Base-by-base conservation (phyloP, 2,113 vertebrate species). In the Cynocephalus volans region DNA sequence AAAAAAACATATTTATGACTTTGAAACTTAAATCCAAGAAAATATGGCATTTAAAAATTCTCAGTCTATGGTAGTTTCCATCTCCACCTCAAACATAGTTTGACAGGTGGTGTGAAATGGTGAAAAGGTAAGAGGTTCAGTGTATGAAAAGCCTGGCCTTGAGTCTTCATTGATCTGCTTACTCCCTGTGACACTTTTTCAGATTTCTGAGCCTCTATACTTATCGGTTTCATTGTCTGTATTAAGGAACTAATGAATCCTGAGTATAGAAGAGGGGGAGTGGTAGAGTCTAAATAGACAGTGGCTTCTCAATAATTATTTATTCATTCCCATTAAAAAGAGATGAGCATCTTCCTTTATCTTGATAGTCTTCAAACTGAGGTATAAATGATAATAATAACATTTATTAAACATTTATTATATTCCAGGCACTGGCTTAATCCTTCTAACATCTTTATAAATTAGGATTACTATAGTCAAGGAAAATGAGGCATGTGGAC, bases 401-500 rank as follows among this genome's bases (percentile, higher is more conserved):
- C 24, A 86, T 92, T 93, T 92, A 91, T n/a, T 91, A 64, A 95
- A 91, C 80, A 89, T 65, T 76, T 90, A 64, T 67, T 85, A 64
- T 82, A 50, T 90, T 96, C 36, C 19, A 90, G 69, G 50, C 7
- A 64, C 26, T 92, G 50, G 18, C 33, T 96, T 72, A 69, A 88
- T 65, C 93, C 18, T 88, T 81, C 12, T 31, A 87, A 90, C 17
- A 92, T 87, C 33, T 95, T 92, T 70, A 89, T 87, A 80, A 93
- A 76, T 80, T 96, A 60, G 41, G 17, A 54, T 90, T 65, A 64
- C 82, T 92, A 76, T 33, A 70, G 21, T 36, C 69, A 87, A 75
- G 33, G 36, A 95, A 93, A 97, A 94, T 50, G 85, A 97, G 33
- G 23, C 52, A 52, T 70, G 8, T 26, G 21, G 10, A 75, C 4